Base-by-base conservation (phyloP, 2,113 vertebrate species). In the Quiscalus mexicanus region DNA sequence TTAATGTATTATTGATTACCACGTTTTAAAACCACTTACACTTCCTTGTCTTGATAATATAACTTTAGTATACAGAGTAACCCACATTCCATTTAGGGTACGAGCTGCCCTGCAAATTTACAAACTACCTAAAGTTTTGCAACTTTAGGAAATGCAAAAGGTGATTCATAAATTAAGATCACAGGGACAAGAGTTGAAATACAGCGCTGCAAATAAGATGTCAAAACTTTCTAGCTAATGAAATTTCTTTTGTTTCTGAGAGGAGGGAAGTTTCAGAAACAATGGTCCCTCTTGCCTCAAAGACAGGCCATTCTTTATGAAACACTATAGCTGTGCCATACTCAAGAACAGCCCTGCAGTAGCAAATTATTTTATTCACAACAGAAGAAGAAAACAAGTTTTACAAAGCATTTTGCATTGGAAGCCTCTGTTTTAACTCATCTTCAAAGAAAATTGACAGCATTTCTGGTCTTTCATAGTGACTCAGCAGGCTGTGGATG, bases 361-460 rank as follows among this genome's bases (percentile, higher is more conserved):
- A 94, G 50, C 44, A 90, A 95, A 86, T 63, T 3, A 52, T 31
- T 84, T 94, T 92, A 90, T 88, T 90, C 92, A 84, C 69, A 80
- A 39, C 49, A 94, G 55, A 76, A 76, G 56, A 91, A 77, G 4
- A 87, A 91, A 90, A 87, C 28, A 75, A 81, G 24, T 52, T 92
- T 74, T 44, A 71, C 35, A 53, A 76, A 89, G 37, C 3, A 7
- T 59, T 93, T 80, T 4, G 2, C 27, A 52, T 25, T 28, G 15
- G 28, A 84, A 74, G 22, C 12, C 58, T 93, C 58, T 93, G 39
- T 45, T 91, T 92, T 70, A 80, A 79, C 68, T 81, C 39, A 75
- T 94, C 59, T 31, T 83, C 65, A 93, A 81, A 56, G 68, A 80
- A 67, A 89, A 78, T 6, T 17, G 39, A 30, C 62, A 60, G 60